These are phyloP conservation scores for Xyrichtys novacula DNA, from an alignment of 2,797 vertebrate genomes.

Conservation along the genomic window DNA sequence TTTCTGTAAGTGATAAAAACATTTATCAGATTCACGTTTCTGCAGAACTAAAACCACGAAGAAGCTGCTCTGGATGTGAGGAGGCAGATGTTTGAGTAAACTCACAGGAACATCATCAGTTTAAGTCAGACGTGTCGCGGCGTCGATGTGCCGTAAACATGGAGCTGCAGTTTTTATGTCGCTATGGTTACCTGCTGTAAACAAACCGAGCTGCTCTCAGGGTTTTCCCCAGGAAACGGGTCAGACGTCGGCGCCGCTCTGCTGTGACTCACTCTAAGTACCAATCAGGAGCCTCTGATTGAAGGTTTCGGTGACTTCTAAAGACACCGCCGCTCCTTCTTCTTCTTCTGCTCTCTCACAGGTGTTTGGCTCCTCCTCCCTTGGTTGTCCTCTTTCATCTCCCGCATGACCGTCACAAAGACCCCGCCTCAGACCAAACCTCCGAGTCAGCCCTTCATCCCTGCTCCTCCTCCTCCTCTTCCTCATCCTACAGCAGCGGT, in stretches of 20 bases:
- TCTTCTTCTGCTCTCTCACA: constrained; percentile 48
- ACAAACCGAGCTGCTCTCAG: neutral
- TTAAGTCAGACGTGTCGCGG: no score
- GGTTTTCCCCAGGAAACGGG: constrained; percentile 23
- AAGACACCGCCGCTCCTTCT: constrained; percentile 18
- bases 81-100: no score
- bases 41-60: no score
- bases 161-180: no score
- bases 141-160: no score
- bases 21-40: neutral
- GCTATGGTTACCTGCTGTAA: no score
- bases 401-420: constrained; percentile 41
- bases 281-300: no score
- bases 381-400: constrained; percentile 46
- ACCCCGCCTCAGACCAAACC: constrained; percentile 31
- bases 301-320: neutral
- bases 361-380: constrained; percentile 70
- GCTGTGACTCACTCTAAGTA: constrained; percentile 4
- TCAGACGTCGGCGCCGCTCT: no score
- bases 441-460: constrained; percentile 24
- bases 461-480: constrained; percentile 13
- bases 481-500: constrained; percentile 42
- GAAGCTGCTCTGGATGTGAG: no score
- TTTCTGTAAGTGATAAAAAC: constrained; percentile 68
- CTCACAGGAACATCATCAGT: no score